These are phyloP conservation scores for Rostratula benghalensis DNA, from an alignment of 2,113 vertebrate genomes.

Conservation along the genomic window DNA sequence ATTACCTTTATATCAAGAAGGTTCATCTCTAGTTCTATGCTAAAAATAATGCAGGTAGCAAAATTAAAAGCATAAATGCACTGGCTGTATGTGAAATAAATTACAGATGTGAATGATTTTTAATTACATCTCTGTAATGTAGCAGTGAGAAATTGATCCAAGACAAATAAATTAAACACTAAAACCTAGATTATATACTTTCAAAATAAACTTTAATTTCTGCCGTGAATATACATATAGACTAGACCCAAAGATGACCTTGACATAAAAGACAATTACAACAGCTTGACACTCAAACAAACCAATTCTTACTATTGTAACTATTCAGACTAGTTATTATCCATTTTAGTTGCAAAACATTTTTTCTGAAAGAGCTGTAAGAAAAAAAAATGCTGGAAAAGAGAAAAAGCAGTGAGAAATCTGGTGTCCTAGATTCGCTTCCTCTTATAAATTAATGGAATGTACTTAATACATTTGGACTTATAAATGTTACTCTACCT, in stretches of 20 bases:
- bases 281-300: not conserved
- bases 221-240: not conserved
- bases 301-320: not conserved
- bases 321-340: not conserved
- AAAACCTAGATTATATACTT: not conserved
- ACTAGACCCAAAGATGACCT: not conserved
- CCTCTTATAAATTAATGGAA: not conserved
- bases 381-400: not conserved
- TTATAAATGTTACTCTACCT: constrained; percentile 22
- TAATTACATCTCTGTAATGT: not conserved
- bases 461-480: not conserved
- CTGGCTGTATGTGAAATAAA: not conserved
- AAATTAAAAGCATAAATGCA: not conserved
- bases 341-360: not conserved
- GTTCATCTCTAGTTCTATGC: not conserved
- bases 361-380: not conserved
- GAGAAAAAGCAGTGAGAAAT: not conserved
- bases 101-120: not conserved
- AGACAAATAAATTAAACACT: not conserved
- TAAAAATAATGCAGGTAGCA: not conserved
- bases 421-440: not conserved
- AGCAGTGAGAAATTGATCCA: not conserved
- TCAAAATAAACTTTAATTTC: not conserved
- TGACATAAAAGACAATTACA: not conserved
- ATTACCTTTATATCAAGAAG: not conserved